Percentiles rank a stretch among this genome's conserved stretches.
phyloP scores from a whole-genome alignment of 2,113 vertebrate genomes.

The Seriola quinqueradiata region DNA sequence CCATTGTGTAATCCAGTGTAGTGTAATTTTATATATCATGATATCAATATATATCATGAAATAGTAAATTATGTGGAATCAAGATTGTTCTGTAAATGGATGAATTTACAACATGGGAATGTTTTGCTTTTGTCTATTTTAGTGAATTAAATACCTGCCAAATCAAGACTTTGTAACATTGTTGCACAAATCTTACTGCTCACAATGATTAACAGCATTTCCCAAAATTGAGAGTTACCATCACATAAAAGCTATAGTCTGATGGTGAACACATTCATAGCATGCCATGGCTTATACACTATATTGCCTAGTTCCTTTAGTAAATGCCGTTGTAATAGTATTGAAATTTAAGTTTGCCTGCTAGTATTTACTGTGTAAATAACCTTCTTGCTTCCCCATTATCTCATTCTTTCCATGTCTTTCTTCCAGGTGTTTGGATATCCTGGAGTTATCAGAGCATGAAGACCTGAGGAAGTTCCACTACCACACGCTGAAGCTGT shows the following conservation, averaged over 20 bases:
- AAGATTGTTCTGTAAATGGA: too few relatives aligned
- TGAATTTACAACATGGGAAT: too few relatives aligned
- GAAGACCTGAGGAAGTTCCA: conserved; percentile 95
- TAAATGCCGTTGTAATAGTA: too few relatives aligned
- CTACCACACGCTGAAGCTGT: conserved; percentile 95
- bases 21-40: too few relatives aligned
- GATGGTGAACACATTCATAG: background rate
- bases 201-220: background rate
- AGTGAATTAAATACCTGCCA: too few relatives aligned
- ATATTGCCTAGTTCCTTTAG: too few relatives aligned
- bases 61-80: too few relatives aligned
- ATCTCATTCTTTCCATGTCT: background rate
- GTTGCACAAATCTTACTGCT: background rate
- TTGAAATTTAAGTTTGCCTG: background rate
- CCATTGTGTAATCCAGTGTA: too few relatives aligned
- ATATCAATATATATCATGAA: too few relatives aligned
- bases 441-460: conserved; percentile 94
- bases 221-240: background rate
- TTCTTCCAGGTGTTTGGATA: conserved; percentile 91
- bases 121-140: too few relatives aligned
- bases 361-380: background rate
- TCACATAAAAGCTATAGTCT: background rate
- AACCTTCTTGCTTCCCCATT: background rate
- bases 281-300: too few relatives aligned
- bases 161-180: too few relatives aligned